Percentiles rank a stretch among this genome's conserved stretches.
Conservation (phyloP, 2,888 invertebrate genomes). For the Tubulanus polymorphus region DNA sequence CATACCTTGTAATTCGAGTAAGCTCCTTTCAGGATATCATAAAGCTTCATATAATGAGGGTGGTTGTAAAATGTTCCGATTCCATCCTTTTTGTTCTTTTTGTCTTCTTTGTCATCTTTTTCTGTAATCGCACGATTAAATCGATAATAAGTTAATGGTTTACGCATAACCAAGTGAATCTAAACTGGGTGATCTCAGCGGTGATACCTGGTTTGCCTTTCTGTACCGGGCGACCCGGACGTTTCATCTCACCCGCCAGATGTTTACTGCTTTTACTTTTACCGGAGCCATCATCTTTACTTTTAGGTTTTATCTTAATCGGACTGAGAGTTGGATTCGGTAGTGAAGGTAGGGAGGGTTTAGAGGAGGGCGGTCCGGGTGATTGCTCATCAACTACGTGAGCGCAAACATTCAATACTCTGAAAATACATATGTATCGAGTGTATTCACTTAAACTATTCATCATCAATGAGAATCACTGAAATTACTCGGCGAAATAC, state of each 20-base stretch:
- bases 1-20: conserved; percentile 82
- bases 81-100: conserved; percentile 41
- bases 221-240: conserved; percentile 1
- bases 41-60: conserved; percentile 80
- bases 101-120: conserved; percentile 43
- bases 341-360: conserved; percentile 57
- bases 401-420: conserved; percentile 68
- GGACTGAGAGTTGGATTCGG: conserved; percentile 53
- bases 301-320: conserved; percentile 52
- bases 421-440: conserved; percentile 24
- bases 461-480: no score
- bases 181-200: not conserved
- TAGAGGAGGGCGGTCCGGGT: conserved; percentile 56
- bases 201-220: not conserved
- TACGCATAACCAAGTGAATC: not conserved
- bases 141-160: not conserved
- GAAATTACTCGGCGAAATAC: conserved; percentile 22
- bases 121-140: conserved; percentile 29
- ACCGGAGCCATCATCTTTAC: conserved; percentile 26
- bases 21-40: conserved; percentile 74
- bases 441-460: no score
- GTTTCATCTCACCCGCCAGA: conserved; percentile 13
- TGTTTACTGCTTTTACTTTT: conserved; percentile 16
- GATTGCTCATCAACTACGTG: conserved; percentile 70
- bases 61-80: conserved; percentile 56